Conservation (phyloP, 2,888 invertebrate genomes). For the Mycalesis mineus region DNA sequence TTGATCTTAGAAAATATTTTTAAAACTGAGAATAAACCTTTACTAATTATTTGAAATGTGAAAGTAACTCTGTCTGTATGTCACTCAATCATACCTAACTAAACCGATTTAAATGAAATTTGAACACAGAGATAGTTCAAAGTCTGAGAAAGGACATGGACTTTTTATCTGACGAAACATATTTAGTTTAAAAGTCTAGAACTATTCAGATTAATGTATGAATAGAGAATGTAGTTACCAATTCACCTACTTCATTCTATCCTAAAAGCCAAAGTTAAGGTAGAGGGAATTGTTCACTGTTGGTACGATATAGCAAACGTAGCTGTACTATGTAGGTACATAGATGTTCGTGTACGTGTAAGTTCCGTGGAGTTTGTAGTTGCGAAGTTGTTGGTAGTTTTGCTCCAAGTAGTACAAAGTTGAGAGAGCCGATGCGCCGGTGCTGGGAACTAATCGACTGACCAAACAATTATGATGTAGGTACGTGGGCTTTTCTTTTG, state of each 20-base stretch:
- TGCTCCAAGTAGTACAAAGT: conserved; percentile 62
- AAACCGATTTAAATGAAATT: too few species aligned
- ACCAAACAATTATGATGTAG: conserved; percentile 22
- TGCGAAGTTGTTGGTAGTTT: conserved; percentile 46
- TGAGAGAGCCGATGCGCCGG: conserved; percentile 36
- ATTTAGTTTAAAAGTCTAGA: too few species aligned
- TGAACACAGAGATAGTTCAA: too few species aligned
- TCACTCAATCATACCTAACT: too few species aligned
- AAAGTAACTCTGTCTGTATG: too few species aligned
- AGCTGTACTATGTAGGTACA: not conserved
- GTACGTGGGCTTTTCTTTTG: not conserved
- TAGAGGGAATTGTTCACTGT: not conserved
- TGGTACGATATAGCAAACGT: not conserved
- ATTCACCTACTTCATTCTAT: not conserved
- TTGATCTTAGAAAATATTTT: too few species aligned
- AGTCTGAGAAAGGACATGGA: too few species aligned
- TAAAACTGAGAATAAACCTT: too few species aligned
- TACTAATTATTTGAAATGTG: too few species aligned
- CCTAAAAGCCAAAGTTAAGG: conserved; percentile 1
- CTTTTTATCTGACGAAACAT: too few species aligned
- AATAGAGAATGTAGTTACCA: not conserved
- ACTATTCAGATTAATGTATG: too few species aligned
- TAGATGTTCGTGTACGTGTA: conserved; percentile 21
- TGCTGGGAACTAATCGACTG: conserved; percentile 20
- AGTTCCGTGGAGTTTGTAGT: conserved; percentile 47